Evolutionary conservation across 2,888 invertebrate genomes (phyloP).

Genomic region (Meteorus colon): DNA sequence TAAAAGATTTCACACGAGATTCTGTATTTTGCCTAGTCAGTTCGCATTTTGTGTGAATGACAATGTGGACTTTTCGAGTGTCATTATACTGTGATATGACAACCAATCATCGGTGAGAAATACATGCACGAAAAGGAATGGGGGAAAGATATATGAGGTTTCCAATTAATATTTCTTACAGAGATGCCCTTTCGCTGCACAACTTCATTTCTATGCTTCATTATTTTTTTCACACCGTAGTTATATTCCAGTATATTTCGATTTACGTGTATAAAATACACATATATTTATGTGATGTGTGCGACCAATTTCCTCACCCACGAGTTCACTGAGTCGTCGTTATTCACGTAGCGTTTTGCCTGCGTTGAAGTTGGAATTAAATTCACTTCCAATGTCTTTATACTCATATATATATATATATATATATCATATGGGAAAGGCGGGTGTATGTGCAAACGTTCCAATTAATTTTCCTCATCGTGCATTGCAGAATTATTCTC

Average conservation of each 20-base stretch:
- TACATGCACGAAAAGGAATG: neutral
- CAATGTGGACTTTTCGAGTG: too few relatives aligned
- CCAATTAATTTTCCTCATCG: slow-evolving; percentile 4
- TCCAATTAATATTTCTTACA: neutral
- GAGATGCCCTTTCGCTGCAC: neutral
- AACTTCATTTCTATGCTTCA: neutral
- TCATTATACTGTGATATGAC: too few relatives aligned
- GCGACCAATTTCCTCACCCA: neutral
- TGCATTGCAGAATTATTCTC: neutral
- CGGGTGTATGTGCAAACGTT: neutral
- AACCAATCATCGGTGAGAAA: neutral
- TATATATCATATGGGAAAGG: neutral
- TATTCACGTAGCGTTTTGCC: slow-evolving; percentile 3
- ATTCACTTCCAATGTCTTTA: slow-evolving; percentile 4
- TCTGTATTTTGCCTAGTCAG: too few relatives aligned
- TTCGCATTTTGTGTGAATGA: too few relatives aligned
- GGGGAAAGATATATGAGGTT: neutral
- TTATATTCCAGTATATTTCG: neutral
- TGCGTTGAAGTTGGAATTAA: slow-evolving; percentile 4
- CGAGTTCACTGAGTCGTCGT: slow-evolving; percentile 3
- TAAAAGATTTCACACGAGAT: too few relatives aligned
- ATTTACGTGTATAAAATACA: neutral
- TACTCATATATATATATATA: neutral
- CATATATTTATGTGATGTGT: neutral
- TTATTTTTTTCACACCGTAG: neutral